These are phyloP conservation scores for Drosophila nigricruria DNA, from an alignment of 2,888 invertebrate species.

Conservation along the genomic window DNA sequence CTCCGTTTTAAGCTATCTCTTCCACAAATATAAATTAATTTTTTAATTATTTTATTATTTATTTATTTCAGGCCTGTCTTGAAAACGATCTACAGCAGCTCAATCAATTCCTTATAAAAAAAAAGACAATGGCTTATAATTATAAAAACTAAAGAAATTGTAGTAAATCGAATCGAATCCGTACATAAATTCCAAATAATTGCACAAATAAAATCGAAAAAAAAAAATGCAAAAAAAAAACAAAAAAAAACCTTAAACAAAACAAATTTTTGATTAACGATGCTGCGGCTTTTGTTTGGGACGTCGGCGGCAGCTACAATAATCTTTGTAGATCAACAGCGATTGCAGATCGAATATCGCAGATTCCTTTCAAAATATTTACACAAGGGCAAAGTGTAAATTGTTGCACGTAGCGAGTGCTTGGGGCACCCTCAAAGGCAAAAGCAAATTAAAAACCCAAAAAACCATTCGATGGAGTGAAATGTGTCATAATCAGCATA, in stretches of 20 bases:
- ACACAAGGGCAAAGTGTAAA: slow-evolving; percentile 57
- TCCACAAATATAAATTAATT: not conserved
- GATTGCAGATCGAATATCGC: slow-evolving; percentile 7
- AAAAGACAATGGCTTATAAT: slow-evolving; percentile 39
- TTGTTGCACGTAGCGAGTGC: slow-evolving; percentile 29
- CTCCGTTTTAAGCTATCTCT: not conserved
- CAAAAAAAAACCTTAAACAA: not conserved
- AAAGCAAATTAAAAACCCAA: not conserved
- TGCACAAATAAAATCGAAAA: slow-evolving; percentile 40
- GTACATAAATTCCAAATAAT: slow-evolving; percentile 56
- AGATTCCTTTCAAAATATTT: slow-evolving; percentile 70
- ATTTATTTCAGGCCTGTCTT: not conserved
- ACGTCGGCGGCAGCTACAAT: slow-evolving; percentile 4
- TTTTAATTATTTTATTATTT: not conserved
- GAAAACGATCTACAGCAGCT: not conserved
- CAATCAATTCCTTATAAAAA: not conserved
- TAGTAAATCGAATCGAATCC: slow-evolving; percentile 51
- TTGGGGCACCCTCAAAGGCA: slow-evolving; percentile 1
- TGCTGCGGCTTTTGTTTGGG: slow-evolving; percentile 50
- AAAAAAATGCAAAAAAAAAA: slow-evolving; percentile 40
- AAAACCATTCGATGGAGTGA: slow-evolving; percentile 28
- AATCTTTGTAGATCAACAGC: slow-evolving; percentile 20
- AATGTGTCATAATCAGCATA: slow-evolving; percentile 31
- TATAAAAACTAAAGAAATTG: slow-evolving; percentile 48
- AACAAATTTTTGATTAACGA: slow-evolving; percentile 51